These are phyloP conservation scores for Pterobdella sp. DNA, from an alignment of 2,888 invertebrate species.

Conservation along the genomic window DNA sequence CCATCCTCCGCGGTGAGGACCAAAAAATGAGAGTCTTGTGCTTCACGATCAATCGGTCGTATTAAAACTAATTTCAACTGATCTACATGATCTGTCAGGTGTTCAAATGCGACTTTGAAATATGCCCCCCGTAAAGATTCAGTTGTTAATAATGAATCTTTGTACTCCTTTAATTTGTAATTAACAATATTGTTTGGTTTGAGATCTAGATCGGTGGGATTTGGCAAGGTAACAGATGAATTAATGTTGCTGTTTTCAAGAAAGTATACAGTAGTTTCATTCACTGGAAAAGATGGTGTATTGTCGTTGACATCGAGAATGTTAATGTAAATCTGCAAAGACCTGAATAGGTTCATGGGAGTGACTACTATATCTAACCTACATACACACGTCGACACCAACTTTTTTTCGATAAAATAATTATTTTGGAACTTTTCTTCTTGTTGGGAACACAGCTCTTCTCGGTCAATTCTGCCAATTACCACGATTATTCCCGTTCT, in stretches of 20 bases:
- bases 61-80: not conserved
- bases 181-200: not conserved
- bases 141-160: not conserved
- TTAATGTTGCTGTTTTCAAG: not conserved
- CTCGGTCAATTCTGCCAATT: not conserved
- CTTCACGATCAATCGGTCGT: not conserved
- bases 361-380: not conserved
- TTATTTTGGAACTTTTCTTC: not conserved
- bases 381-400: not conserved
- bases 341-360: not conserved
- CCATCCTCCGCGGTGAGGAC: not conserved
- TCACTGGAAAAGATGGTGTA: not conserved
- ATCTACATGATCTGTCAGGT: not conserved
- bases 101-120: not conserved
- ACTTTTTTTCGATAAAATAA: not conserved
- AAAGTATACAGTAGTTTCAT: not conserved
- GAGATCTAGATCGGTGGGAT: not conserved
- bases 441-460: not conserved
- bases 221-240: not conserved
- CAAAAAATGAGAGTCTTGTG: not conserved
- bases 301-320: not conserved
- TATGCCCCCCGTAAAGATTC: not conserved
- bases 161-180: not conserved
- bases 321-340: not conserved
- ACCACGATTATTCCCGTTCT: not conserved